phyloP scores from a whole-genome alignment of 2,888 invertebrate species.

The Blomia tropicalis region DNA sequence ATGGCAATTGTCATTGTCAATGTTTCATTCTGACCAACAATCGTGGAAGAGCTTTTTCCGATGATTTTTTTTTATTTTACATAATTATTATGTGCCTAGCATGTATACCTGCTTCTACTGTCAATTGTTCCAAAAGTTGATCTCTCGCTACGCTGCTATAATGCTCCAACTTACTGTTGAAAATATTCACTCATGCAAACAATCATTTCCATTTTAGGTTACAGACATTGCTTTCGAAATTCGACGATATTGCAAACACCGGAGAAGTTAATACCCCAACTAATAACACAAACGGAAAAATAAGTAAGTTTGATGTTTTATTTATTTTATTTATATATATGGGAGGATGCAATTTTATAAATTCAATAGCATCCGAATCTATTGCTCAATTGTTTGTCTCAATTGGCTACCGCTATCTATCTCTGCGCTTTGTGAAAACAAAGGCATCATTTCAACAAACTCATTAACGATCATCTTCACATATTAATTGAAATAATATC shows the following conservation, averaged over 20 bases:
- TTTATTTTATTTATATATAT: background rate
- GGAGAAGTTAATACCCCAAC: slow-evolving; percentile 42
- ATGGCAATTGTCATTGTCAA: no score
- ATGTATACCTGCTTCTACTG: background rate
- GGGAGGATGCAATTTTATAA: no score
- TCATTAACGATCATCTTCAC: no score
- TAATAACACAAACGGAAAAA: slow-evolving; percentile 24
- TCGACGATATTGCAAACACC: slow-evolving; percentile 65
- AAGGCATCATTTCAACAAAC: no score
- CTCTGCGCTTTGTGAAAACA: no score
- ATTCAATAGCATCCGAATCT: no score
- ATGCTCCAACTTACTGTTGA: background rate
- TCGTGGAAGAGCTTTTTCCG: background rate
- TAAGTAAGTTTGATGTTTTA: slow-evolving; percentile 2
- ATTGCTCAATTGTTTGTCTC: no score
- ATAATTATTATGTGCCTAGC: no score
- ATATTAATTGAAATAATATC: no score
- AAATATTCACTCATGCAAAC: no score
- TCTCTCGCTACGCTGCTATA: background rate
- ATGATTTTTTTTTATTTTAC: background rate
- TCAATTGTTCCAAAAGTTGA: background rate
- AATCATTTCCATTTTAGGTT: slow-evolving; percentile 37
- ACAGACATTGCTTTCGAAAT: slow-evolving; percentile 54
- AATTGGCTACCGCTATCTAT: no score
- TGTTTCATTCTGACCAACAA: background rate